A percentile compares a stretch with the other conserved stretches of the same genome.
Conservation (phyloP, 2,797 vertebrate genomes). For the Philypnodon macrostomus region DNA sequence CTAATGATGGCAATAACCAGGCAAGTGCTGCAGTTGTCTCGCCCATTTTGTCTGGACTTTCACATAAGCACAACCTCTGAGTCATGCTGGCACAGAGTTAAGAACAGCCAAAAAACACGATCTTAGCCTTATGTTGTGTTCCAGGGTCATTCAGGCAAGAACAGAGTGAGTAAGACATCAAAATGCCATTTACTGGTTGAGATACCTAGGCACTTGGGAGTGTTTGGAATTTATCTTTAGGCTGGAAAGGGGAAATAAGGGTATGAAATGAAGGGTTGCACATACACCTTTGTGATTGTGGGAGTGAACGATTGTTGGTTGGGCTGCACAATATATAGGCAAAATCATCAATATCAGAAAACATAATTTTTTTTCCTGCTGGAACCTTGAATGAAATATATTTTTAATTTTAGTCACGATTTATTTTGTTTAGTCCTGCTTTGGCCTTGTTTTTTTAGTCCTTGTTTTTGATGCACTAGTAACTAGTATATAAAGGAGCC, state of each 20-base stretch:
- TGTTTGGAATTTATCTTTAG: constrained; percentile 66
- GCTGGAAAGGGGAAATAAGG: constrained; percentile 61
- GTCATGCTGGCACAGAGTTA: constrained; percentile 13
- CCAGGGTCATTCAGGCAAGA: constrained; percentile 43
- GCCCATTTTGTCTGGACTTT: constrained; percentile 36
- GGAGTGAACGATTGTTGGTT: no score
- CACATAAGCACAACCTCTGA: constrained; percentile 31
- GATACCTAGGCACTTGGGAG: constrained; percentile 56
- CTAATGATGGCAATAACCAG: constrained; percentile 55
- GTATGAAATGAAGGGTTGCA: constrained; percentile 43
- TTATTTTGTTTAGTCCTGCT: no score
- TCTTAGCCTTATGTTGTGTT: constrained; percentile 30
- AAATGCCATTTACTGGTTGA: constrained; percentile 49
- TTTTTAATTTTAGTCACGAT: no score
- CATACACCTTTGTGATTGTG: neutral
- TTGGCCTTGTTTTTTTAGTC: no score
- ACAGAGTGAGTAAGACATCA: constrained; percentile 25
- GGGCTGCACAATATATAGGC: no score
- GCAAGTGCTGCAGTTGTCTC: constrained; percentile 45
- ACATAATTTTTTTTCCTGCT: no score
- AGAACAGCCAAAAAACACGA: constrained; percentile 9
- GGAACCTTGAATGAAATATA: no score
- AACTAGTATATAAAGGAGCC: no score
- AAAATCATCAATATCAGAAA: no score
- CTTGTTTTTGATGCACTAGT: no score